Base-by-base conservation (phyloP, 2,113 vertebrate species). In the Nyctereutes procyonoides region DNA sequence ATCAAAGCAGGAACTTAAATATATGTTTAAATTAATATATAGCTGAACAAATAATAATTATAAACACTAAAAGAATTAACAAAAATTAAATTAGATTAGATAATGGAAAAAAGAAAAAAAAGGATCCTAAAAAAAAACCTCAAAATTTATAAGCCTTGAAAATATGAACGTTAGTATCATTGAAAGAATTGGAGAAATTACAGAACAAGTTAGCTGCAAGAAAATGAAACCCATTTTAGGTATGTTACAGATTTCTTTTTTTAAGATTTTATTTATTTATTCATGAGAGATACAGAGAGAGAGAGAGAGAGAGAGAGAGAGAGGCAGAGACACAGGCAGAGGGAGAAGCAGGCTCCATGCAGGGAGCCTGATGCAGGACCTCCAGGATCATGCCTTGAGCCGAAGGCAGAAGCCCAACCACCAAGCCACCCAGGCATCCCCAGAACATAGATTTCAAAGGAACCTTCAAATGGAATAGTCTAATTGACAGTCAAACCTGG, bases 221-320 rank as follows among this genome's bases (percentile, higher is more conserved):
- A 93, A 89, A 87, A 93, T 79, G 32, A 92, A 88, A 35, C 35
- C 11, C 28, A 91, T 55, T 84, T 95, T 79, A 95, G 74, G 67
- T 35, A 51, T 8, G n/a, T 71, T 65, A 43, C 43, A 43, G 5
- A 43, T 43, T 43, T 43, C 65, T 88, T 43, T 43, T 43, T 43
- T 43, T 43, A 43, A 43, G 43, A 43, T 43, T 43, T 43, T 43
- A 43, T 43, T 43, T 43, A 43, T 43, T 43, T 43, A 43, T 43
- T 43, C 43, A 43, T 43, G 43, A 43, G 43, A 43, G 43, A 43
- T 1, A 43, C 43, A 43, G 43, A 43, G 43, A 43, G 43, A 43
- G 38, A 43, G 38, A 43, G 38, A 38, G 38, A 43, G 43, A 43
- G 43, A 43, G 43, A 43, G 43, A 43, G 43, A 43, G 43, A 43